These are phyloP conservation scores for Escarpia spicata DNA, from an alignment of 2,888 invertebrate species.

Conservation along the genomic window DNA sequence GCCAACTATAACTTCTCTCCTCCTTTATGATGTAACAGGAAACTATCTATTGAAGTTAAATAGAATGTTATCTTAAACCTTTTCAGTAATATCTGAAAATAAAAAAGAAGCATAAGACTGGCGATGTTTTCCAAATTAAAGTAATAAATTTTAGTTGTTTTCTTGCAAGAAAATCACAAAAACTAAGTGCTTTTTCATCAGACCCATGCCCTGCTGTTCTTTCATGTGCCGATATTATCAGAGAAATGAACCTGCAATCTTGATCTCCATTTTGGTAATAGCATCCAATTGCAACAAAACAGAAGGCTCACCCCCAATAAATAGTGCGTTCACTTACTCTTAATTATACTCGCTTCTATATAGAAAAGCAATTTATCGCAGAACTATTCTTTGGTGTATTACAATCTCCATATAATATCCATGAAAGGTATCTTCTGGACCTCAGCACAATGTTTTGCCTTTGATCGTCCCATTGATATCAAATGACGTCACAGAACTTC, in stretches of 20 bases:
- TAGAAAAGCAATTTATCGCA: constrained; percentile 13
- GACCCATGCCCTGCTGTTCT: not conserved
- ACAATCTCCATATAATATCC: not conserved
- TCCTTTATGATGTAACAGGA: not conserved
- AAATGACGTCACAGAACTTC: not conserved
- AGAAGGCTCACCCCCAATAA: not conserved
- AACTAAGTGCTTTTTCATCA: not conserved
- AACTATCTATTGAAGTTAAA: not conserved
- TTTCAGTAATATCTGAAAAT: not conserved
- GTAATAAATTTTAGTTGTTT: too few relatives aligned
- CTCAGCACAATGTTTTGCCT: not conserved
- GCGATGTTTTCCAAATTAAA: too few relatives aligned
- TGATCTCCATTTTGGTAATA: not conserved
- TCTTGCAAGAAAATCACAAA: too few relatives aligned
- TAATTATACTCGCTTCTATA: not conserved
- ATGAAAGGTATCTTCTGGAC: not conserved
- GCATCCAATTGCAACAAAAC: not conserved
- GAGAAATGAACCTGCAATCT: not conserved
- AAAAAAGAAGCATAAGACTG: not conserved
- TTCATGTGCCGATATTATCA: not conserved
- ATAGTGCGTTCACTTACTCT: not conserved
- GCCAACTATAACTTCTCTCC: not conserved
- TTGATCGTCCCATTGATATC: not conserved
- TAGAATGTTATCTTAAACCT: not conserved
- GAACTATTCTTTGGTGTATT: not conserved